Percentiles rank a stretch among this genome's conserved stretches.
phyloP scores from a whole-genome alignment of 2,113 vertebrate genomes.

The Apeltes quadracus region DNA sequence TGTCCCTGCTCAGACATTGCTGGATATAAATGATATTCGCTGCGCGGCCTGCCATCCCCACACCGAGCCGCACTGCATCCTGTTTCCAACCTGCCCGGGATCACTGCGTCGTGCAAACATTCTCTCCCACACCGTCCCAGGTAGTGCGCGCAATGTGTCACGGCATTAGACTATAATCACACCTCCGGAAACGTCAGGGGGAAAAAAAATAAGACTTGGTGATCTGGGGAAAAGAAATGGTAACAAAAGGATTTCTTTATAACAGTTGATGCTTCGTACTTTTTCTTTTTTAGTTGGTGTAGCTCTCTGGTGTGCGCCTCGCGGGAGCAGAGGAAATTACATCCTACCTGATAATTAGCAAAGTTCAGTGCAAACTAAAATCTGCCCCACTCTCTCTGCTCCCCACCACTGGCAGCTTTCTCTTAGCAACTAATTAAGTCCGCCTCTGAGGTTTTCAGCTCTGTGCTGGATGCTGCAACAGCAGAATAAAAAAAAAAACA shows the following conservation, averaged over 20 bases:
- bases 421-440: slow-evolving; percentile 87
- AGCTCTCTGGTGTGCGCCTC: slow-evolving; percentile 74
- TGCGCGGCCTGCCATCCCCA: slow-evolving; percentile 41
- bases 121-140: slow-evolving; percentile 45
- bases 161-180: slow-evolving; percentile 51
- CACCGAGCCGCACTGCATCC: slow-evolving; percentile 51
- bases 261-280: slow-evolving; percentile 60
- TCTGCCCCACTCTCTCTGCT: slow-evolving; percentile 69
- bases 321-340: slow-evolving; percentile 82
- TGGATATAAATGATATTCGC: slow-evolving; percentile 71
- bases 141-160: slow-evolving; percentile 44
- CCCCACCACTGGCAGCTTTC: slow-evolving; percentile 79
- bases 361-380: slow-evolving; percentile 83
- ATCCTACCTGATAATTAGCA: slow-evolving; percentile 86
- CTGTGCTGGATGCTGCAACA: slow-evolving; percentile 80
- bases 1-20: slow-evolving; percentile 73
- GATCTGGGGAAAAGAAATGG: slow-evolving; percentile 51
- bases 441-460: slow-evolving; percentile 82
- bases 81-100: slow-evolving; percentile 57
- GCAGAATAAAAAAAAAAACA: slow-evolving; percentile 79
- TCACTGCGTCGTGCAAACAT: slow-evolving; percentile 43
- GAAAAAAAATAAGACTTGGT: slow-evolving; percentile 27
- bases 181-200: slow-evolving; percentile 30
- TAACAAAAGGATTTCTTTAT: slow-evolving; percentile 55
- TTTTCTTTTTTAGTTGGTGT: slow-evolving; percentile 62